phyloP scores from a whole-genome alignment of 2,888 invertebrate species.

The Eupithecia insigniata region DNA sequence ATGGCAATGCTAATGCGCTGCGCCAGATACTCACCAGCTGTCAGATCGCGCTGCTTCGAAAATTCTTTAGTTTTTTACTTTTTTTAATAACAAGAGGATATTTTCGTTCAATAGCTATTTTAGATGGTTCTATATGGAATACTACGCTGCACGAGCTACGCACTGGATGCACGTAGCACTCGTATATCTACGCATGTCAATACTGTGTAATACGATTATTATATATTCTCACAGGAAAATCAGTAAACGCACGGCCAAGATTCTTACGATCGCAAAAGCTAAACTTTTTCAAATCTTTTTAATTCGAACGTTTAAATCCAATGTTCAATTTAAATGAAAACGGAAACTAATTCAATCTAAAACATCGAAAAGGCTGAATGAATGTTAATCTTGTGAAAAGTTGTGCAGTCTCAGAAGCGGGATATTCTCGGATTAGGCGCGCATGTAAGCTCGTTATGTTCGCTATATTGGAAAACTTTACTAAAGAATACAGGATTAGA shows the following conservation, averaged over 20 bases:
- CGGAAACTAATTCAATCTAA: conserved; percentile 12
- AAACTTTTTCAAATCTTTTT: background rate
- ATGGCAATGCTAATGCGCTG: too few relatives aligned
- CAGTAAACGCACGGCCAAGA: background rate
- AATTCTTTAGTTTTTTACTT: background rate
- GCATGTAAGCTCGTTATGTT: conserved; percentile 70
- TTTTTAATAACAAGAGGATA: background rate
- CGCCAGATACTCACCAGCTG: too few relatives aligned
- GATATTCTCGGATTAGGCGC: conserved; percentile 61
- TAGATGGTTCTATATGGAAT: background rate
- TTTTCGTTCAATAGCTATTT: background rate
- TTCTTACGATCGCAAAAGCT: background rate
- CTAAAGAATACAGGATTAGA: conserved; percentile 72
- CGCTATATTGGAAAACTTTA: conserved; percentile 75
- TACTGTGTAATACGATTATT: background rate
- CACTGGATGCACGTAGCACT: background rate
- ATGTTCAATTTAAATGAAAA: conserved; percentile 15
- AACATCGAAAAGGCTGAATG: conserved; percentile 46
- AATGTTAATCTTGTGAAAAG: conserved; percentile 56
- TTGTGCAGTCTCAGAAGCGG: conserved; percentile 50
- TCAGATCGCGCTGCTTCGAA: too few relatives aligned
- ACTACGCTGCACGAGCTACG: background rate
- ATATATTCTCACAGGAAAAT: background rate
- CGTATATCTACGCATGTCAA: background rate
- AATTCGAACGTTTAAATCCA: background rate